These are phyloP conservation scores for Pteruthius melanotis DNA, from an alignment of 2,113 vertebrate species.

Conservation along the genomic window DNA sequence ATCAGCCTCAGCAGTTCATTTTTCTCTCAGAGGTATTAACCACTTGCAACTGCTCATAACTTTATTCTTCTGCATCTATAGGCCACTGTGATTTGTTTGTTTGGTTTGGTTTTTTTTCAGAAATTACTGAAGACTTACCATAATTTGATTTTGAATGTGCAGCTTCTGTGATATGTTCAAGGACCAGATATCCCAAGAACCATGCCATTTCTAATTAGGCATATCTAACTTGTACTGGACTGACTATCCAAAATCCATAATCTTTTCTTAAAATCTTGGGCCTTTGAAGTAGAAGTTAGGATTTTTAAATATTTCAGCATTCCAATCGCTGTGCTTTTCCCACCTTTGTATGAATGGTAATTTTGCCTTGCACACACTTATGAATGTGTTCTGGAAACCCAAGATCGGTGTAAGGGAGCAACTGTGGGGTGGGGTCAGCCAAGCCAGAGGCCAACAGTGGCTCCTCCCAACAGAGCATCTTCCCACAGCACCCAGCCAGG, in stretches of 20 bases:
- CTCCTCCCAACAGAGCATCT: not conserved
- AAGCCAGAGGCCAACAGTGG: no score
- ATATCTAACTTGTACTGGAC: not conserved
- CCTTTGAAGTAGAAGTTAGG: not conserved
- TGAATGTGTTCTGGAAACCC: not conserved
- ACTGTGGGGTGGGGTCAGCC: not conserved
- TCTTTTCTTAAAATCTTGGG: not conserved
- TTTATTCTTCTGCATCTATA: not conserved
- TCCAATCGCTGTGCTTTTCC: not conserved
- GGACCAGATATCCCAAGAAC: not conserved
- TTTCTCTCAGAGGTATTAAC: not conserved
- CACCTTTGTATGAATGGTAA: not conserved
- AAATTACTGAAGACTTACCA: not conserved
- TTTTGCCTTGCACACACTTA: not conserved
- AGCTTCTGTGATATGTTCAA: not conserved
- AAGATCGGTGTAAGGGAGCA: rapidly evolving
- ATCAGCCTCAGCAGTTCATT: not conserved
- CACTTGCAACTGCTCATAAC: not conserved
- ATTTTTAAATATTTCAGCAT: not conserved
- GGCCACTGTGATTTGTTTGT: not conserved
- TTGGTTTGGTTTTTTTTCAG: not conserved
- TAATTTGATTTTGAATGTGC: not conserved
- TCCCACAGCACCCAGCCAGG: not conserved
- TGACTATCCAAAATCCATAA: not conserved
- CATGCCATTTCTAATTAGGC: not conserved